Evolutionary conservation across 2,113 vertebrate species (phyloP).

Genomic region (Sorex fumeus): DNA sequence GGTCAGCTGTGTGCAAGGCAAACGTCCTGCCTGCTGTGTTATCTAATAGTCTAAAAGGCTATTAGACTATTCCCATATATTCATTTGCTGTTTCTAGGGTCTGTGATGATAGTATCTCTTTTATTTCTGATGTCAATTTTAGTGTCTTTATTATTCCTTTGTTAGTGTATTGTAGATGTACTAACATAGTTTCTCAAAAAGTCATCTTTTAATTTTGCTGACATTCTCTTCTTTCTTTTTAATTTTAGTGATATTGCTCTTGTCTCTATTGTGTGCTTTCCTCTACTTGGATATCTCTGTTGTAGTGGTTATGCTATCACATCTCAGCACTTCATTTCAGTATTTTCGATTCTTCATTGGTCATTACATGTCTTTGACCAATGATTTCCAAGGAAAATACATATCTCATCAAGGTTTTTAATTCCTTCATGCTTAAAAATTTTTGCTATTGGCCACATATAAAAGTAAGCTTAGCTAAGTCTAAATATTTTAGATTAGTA

Average conservation of each 20-base stretch:
- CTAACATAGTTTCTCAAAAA: neutral
- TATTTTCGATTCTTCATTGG: constrained; percentile 53
- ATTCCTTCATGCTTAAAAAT: neutral
- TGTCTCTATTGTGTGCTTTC: constrained; percentile 23
- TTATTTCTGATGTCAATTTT: neutral
- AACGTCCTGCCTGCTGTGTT: too few relatives aligned
- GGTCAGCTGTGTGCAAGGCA: too few relatives aligned
- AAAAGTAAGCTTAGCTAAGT: constrained; percentile 39
- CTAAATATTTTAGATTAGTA: constrained; percentile 33
- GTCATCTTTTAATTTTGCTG: neutral
- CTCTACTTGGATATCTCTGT: neutral
- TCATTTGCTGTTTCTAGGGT: neutral
- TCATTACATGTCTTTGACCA: neutral
- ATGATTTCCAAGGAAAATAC: constrained; percentile 10
- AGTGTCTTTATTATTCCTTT: neutral
- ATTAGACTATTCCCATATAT: neutral
- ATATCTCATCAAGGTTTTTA: constrained; percentile 21
- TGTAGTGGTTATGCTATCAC: neutral
- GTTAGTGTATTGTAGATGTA: neutral
- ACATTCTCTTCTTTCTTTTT: constrained; percentile 4
- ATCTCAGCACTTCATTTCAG: neutral
- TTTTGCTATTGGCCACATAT: neutral
- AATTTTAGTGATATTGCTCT: neutral
- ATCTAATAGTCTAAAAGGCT: too few relatives aligned
- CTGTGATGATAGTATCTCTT: neutral